These are phyloP conservation scores for Indri indri DNA, from an alignment of 2,113 vertebrate species.

Conservation along the genomic window DNA sequence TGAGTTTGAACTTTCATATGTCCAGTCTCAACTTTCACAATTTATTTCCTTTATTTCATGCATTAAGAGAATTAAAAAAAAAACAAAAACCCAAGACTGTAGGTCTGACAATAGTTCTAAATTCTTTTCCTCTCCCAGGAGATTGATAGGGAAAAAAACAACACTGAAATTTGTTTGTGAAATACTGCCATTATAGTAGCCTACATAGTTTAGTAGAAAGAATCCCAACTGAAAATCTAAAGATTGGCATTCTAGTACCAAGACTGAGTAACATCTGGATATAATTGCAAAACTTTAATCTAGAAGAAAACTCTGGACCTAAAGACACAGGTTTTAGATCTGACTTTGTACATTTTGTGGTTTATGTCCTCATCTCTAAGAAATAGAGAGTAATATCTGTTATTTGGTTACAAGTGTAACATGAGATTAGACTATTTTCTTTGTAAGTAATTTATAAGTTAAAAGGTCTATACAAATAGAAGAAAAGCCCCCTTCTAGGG, in stretches of 20 bases:
- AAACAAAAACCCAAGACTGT: not conserved
- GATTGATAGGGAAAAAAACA: not conserved
- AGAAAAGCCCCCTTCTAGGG: not conserved
- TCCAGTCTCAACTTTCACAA: not conserved
- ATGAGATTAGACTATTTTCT: not conserved
- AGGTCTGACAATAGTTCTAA: not conserved
- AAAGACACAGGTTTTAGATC: not conserved
- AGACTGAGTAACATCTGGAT: not conserved
- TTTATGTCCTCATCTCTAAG: conserved; percentile 27
- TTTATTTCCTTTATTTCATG: not conserved
- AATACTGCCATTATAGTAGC: not conserved
- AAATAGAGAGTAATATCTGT: not conserved
- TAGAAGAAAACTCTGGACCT: not conserved
- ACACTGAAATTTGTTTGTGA: not conserved
- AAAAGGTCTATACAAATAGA: not conserved
- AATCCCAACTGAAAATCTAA: not conserved
- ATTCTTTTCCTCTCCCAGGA: not conserved
- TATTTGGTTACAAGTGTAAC: not conserved
- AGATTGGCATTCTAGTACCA: not conserved
- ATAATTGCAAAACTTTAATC: not conserved
- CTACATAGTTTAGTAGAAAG: not conserved
- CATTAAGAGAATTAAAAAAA: not conserved
- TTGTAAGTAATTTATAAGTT: not conserved
- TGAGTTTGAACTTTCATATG: not conserved
- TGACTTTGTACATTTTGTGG: not conserved